Percentiles rank a stretch among this genome's conserved stretches.
phyloP scores from a whole-genome alignment of 2,888 invertebrate species.

The Cremastinae sp. region DNA sequence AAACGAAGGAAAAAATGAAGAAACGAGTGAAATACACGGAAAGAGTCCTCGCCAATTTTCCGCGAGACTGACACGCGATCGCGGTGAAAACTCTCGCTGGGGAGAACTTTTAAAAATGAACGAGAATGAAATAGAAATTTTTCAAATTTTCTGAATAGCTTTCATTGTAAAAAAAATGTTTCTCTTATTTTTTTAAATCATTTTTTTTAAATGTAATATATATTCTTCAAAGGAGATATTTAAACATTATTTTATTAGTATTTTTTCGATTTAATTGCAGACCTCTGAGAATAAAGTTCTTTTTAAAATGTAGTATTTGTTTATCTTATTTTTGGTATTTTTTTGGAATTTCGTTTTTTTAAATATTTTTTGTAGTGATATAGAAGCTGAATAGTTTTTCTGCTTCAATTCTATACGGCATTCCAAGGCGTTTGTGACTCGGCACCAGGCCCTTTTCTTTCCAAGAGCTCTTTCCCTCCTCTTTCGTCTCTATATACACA shows the following conservation, averaged over 20 bases:
- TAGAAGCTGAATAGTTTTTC: constrained; percentile 9
- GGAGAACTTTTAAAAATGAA: not conserved
- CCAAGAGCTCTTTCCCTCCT: constrained; percentile 21
- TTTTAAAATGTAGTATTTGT: too few species aligned
- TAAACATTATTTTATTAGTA: too few species aligned
- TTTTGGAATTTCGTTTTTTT: too few species aligned
- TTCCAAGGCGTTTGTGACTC: constrained; percentile 56
- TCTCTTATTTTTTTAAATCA: not conserved
- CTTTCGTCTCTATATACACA: constrained; percentile 2
- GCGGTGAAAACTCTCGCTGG: not conserved
- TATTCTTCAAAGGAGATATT: too few species aligned
- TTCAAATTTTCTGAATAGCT: not conserved
- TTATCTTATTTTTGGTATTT: too few species aligned
- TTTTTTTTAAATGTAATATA: too few species aligned
- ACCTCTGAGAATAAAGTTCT: too few species aligned
- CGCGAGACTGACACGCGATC: too few species aligned
- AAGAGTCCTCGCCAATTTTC: not conserved
- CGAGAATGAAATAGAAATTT: not conserved
- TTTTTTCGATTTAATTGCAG: too few species aligned
- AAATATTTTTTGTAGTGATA: too few species aligned
- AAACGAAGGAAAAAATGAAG: constrained; percentile 27
- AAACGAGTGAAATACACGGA: constrained; percentile 8
- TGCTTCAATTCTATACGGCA: constrained; percentile 52
- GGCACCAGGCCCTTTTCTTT: constrained; percentile 54
- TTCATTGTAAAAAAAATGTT: too few species aligned